A percentile compares a stretch with the other conserved stretches of the same genome.
phyloP scores from a whole-genome alignment of 2,113 vertebrate genomes.

The Otocyon megalotis region DNA sequence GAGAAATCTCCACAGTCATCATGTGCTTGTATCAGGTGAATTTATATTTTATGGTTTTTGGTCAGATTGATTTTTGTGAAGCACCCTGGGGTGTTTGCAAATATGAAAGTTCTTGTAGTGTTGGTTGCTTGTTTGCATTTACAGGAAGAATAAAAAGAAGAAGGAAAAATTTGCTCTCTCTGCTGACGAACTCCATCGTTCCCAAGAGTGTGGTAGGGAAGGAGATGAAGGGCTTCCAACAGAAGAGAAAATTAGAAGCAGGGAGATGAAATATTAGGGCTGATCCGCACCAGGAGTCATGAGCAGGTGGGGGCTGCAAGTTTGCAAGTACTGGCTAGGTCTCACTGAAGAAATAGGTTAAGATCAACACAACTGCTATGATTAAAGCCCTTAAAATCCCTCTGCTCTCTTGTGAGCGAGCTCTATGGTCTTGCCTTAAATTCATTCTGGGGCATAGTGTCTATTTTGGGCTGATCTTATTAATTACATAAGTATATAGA shows the following conservation, averaged over 20 bases:
- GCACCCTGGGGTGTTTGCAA: slow-evolving; percentile 78
- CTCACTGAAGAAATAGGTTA: slow-evolving; percentile 53
- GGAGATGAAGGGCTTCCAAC: slow-evolving; percentile 7
- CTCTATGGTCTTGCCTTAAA: slow-evolving; percentile 45
- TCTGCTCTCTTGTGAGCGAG: slow-evolving; percentile 46
- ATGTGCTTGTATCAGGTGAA: slow-evolving; percentile 70
- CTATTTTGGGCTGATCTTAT: slow-evolving; percentile 49
- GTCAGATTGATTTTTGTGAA: slow-evolving; percentile 81
- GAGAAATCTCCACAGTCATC: slow-evolving; percentile 49
- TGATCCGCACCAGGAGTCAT: slow-evolving; percentile 37
- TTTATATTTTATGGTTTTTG: slow-evolving; percentile 75
- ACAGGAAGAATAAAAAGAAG: slow-evolving; percentile 75
- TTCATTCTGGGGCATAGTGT: slow-evolving; percentile 57
- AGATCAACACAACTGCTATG: slow-evolving; percentile 61
- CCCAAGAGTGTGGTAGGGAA: slow-evolving; percentile 35
- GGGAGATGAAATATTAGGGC: neutral
- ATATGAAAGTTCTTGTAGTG: slow-evolving; percentile 72
- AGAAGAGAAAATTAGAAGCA: slow-evolving; percentile 3
- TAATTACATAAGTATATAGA: neutral
- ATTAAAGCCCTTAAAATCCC: slow-evolving; percentile 56
- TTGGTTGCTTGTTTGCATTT: slow-evolving; percentile 77
- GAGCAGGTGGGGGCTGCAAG: slow-evolving; percentile 31
- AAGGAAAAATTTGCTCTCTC: slow-evolving; percentile 61
- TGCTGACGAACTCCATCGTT: slow-evolving; percentile 40
- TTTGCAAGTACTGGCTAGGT: slow-evolving; percentile 61